phyloP scores from a whole-genome alignment of 2,113 vertebrate genomes.

The Raja brachyura region DNA sequence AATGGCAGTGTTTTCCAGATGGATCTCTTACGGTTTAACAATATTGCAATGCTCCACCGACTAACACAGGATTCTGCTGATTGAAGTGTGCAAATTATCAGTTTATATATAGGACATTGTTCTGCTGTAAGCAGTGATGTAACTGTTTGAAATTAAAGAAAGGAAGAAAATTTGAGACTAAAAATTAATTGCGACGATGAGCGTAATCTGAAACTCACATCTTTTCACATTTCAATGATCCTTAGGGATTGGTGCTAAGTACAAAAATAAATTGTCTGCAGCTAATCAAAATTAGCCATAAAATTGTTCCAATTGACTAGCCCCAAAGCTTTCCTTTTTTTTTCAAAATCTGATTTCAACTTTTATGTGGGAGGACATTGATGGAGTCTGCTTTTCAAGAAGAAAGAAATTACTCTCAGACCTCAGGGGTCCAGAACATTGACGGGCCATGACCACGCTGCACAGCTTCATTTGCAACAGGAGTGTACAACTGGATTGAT shows the following conservation, averaged over 20 bases:
- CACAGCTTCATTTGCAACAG: neutral
- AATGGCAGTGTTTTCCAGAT: neutral
- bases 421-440: neutral
- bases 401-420: neutral
- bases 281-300: slow-evolving; percentile 9
- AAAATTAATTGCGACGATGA: neutral
- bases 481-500: neutral
- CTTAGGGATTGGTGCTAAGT: slow-evolving; percentile 3
- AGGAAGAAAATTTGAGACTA: neutral
- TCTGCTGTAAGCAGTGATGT: neutral
- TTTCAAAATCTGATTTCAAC: neutral
- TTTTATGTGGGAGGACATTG: neutral
- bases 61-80: neutral
- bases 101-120: neutral
- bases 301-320: neutral
- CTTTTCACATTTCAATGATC: slow-evolving; percentile 9
- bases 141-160: neutral
- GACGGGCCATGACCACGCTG: neutral
- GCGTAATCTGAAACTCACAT: neutral
- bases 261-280: neutral
- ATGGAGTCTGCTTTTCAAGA: neutral
- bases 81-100: slow-evolving; percentile 2
- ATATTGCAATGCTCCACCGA: neutral
- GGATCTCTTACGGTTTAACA: slow-evolving; percentile 13
- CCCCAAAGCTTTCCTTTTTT: neutral